Percentiles rank a stretch among this genome's conserved stretches.
Conservation (phyloP, 1,140 invertebrate genomes). For the Neelides sp. region DNA sequence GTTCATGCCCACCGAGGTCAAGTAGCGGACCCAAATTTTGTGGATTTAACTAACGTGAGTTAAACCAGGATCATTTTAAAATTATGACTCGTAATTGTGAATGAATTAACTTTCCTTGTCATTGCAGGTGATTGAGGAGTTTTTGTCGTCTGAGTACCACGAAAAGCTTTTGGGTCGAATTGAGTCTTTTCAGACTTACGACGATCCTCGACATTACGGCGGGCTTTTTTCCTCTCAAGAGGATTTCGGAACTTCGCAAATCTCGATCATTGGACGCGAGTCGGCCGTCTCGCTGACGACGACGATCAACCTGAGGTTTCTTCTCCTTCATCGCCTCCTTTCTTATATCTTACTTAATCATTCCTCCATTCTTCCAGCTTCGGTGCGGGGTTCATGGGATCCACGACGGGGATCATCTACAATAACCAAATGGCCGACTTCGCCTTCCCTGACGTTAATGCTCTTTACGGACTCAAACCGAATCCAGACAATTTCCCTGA, state of each 20-base stretch:
- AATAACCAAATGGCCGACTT: conserved; percentile 97
- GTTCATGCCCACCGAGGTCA: conserved; percentile 69
- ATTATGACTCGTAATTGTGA: background rate
- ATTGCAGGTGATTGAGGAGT: conserved; percentile 46
- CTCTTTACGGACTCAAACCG: conserved; percentile 43
- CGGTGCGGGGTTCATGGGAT: conserved; percentile 59
- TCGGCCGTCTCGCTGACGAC: conserved; percentile 87
- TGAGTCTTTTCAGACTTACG: conserved; percentile 52
- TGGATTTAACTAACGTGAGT: conserved; percentile 49
- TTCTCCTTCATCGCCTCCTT: too few species aligned
- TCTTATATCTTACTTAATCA: conserved; percentile 2
- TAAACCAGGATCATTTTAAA: conserved; percentile 19
- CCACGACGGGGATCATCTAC: conserved; percentile 75
- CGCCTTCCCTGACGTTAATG: conserved; percentile 49
- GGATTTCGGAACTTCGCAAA: conserved; percentile 79
- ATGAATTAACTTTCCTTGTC: background rate
- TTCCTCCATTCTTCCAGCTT: conserved; percentile 48
- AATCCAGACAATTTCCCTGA: conserved; percentile 44
- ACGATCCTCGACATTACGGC: conserved; percentile 55
- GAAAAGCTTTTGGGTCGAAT: conserved; percentile 49
- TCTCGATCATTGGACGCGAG: conserved; percentile 76
- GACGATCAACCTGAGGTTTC: conserved; percentile 82
- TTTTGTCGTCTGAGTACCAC: conserved; percentile 53
- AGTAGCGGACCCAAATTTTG: conserved; percentile 70
- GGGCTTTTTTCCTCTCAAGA: conserved; percentile 43